These are phyloP conservation scores for Drosophila quinaria DNA, from an alignment of 2,888 invertebrate species.

Conservation along the genomic window DNA sequence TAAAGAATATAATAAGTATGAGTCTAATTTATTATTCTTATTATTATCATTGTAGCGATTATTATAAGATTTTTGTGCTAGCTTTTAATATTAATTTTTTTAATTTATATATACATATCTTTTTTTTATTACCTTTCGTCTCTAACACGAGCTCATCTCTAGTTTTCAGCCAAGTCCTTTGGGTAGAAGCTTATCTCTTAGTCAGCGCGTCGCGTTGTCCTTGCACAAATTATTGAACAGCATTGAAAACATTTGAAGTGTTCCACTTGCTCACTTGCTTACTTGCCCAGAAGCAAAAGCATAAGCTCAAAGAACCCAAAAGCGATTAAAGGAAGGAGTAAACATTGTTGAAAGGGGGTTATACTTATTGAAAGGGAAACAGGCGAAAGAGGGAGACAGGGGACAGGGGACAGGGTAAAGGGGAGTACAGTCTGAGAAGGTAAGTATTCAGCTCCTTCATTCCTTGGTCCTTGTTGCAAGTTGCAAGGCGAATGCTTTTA, in stretches of 20 bases:
- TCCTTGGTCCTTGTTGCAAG: background rate
- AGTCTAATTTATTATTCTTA: too few relatives aligned
- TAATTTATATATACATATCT: too few relatives aligned
- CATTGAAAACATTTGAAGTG: constrained; percentile 81
- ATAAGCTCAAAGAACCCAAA: constrained; percentile 36
- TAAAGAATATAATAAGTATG: too few relatives aligned
- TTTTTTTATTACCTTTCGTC: too few relatives aligned
- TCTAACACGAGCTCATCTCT: constrained; percentile 22
- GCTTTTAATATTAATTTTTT: too few relatives aligned
- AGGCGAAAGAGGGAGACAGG: background rate
- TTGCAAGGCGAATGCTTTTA: constrained; percentile 67
- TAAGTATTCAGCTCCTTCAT: too few relatives aligned
- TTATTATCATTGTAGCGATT: too few relatives aligned
- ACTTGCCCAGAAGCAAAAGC: background rate
- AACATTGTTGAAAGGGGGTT: background rate
- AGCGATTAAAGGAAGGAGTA: constrained; percentile 21
- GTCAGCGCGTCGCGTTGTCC: constrained; percentile 61
- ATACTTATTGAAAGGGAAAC: background rate
- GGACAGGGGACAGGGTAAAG: background rate
- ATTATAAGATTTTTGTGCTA: too few relatives aligned
- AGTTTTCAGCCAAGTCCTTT: background rate
- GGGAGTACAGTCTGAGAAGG: constrained; percentile 5
- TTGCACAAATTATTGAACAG: constrained; percentile 79
- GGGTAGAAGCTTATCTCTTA: constrained; percentile 35
- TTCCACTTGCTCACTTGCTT: constrained; percentile 22